A percentile compares a stretch with the other conserved stretches of the same genome.
Conservation (phyloP, 2,113 vertebrate species). For the Chamaea fasciata region DNA sequence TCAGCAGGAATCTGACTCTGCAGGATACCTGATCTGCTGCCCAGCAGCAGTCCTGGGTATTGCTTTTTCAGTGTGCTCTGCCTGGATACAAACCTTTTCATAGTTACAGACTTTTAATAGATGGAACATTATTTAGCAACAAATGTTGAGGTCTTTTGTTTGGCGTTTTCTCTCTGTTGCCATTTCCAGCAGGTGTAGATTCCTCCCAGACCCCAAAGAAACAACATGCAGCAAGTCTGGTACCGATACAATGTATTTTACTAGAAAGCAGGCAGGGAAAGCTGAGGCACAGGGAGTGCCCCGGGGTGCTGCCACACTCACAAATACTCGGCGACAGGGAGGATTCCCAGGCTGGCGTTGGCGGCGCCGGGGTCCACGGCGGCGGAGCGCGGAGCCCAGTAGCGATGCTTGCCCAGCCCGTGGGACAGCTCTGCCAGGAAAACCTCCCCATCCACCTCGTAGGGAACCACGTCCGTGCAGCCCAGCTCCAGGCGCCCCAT, state of each 20-base stretch:
- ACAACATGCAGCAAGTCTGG: background rate
- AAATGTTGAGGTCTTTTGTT: background rate
- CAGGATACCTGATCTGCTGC: background rate
- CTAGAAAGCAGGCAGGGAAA: background rate
- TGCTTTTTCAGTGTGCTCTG: background rate
- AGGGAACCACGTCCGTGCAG: conserved; percentile 80
- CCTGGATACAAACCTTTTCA: background rate
- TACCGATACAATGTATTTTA: background rate
- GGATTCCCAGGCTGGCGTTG: conserved; percentile 66
- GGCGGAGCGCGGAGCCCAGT: conserved; percentile 64
- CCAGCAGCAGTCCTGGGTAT: background rate
- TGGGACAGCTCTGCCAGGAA: conserved; percentile 79
- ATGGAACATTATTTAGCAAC: background rate
- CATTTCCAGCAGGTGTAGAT: background rate
- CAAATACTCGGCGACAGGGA: background rate
- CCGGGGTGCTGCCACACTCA: conserved; percentile 19
- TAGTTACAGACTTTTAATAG: background rate
- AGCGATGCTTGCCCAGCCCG: conserved; percentile 74
- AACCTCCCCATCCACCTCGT: conserved; percentile 68
- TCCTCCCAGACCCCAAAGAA: background rate
- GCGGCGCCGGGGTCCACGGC: background rate
- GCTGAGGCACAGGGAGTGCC: background rate
- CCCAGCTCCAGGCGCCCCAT: conserved; percentile 62
- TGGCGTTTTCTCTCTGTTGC: background rate
- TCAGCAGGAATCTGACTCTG: background rate